phyloP scores from a whole-genome alignment of 1,140 invertebrate species.

The Pantala flavescens region DNA sequence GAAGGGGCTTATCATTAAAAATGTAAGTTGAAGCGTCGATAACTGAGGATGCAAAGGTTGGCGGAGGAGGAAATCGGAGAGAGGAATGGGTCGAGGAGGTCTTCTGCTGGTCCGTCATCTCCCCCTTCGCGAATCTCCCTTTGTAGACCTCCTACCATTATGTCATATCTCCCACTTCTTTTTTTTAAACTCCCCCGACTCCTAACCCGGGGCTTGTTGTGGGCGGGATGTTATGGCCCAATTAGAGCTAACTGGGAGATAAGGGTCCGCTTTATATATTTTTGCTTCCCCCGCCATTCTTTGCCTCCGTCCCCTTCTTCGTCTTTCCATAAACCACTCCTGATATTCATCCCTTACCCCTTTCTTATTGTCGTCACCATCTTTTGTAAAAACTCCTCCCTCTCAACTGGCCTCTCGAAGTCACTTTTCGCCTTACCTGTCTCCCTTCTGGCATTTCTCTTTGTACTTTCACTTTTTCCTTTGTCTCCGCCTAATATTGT shows the following conservation, averaged over 20 bases:
- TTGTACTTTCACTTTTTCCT: too few species aligned
- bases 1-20: slow-evolving; percentile 7
- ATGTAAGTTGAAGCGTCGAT: slow-evolving; percentile 9
- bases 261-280: slow-evolving; percentile 2
- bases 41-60: not conserved
- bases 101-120: not conserved
- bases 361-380: too few species aligned
- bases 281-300: not conserved
- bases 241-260: slow-evolving; percentile 9
- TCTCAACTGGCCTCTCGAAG: too few species aligned
- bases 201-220: not conserved
- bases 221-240: slow-evolving; percentile 5
- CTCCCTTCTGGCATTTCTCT: too few species aligned
- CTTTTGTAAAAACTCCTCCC: too few species aligned
- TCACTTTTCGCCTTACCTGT: too few species aligned
- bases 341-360: too few species aligned
- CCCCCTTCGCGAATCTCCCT: not conserved
- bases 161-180: not conserved
- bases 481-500: too few species aligned
- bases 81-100: not conserved
- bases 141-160: not conserved
- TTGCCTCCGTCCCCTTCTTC: not conserved
- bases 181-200: not conserved
- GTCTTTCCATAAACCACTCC: too few species aligned
- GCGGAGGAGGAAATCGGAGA: not conserved